Evolutionary conservation across 2,113 vertebrate genomes (phyloP).

Genomic region (Pagrus major): DNA sequence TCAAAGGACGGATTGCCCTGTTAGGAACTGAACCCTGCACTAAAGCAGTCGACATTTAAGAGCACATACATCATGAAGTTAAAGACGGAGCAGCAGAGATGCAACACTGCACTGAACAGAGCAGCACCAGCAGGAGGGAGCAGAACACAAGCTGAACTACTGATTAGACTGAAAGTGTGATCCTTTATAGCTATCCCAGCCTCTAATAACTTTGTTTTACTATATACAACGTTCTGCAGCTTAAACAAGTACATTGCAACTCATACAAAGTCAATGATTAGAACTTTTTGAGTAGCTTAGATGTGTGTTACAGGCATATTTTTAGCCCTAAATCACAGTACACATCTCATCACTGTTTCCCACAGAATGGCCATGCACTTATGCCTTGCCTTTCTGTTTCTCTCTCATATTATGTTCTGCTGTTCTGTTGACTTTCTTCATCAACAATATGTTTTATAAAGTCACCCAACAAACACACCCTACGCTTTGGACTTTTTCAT

Average conservation of each 20-base stretch:
- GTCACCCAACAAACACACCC: too few species aligned
- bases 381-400: too few species aligned
- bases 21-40: constrained; percentile 33
- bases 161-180: constrained; percentile 1
- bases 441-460: too few species aligned
- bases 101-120: constrained; percentile 16
- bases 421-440: too few species aligned
- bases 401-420: too few species aligned
- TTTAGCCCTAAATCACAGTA: too few species aligned
- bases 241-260: not conserved
- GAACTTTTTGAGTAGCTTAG: not conserved
- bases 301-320: too few species aligned
- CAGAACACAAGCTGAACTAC: constrained; percentile 17
- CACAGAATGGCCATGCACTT: too few species aligned
- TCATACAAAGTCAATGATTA: not conserved
- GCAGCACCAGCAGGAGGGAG: not conserved
- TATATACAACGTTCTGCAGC: not conserved
- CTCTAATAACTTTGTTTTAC: constrained; percentile 3
- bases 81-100: constrained; percentile 33
- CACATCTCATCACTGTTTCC: too few species aligned
- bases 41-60: constrained; percentile 57
- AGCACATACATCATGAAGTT: constrained; percentile 50
- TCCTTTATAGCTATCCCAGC: not conserved
- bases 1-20: constrained; percentile 32
- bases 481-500: too few species aligned